Conservation (phyloP, 1,140 invertebrate species). For the Papilio xuthus region DNA sequence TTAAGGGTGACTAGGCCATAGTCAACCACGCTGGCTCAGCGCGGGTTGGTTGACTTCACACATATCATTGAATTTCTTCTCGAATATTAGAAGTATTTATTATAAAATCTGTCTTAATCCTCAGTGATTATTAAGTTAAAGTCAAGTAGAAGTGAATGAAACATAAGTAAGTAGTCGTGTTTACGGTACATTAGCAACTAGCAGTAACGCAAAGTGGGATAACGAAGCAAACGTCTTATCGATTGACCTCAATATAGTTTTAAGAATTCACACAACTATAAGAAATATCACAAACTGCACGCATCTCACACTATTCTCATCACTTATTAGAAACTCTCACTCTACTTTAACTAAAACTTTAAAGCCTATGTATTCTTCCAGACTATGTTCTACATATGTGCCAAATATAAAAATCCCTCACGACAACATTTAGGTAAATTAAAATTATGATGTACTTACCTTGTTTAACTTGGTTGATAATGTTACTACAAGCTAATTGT, state of each 20-base stretch:
- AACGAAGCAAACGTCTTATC: conserved; percentile 4
- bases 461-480: not conserved
- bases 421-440: not conserved
- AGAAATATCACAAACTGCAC: not conserved
- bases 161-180: not conserved
- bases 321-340: not conserved
- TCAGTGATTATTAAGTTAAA: not conserved
- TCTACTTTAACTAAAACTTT: not conserved
- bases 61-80: no score
- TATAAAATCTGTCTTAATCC: not conserved
- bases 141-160: not conserved
- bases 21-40: no score
- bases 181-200: not conserved
- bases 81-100: not conserved
- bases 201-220: not conserved
- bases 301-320: not conserved
- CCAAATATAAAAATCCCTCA: no score
- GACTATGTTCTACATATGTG: no score
- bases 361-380: no score
- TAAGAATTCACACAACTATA: not conserved
- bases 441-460: not conserved
- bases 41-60: no score
- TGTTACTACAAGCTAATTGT: not conserved
- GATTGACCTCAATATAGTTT: not conserved
- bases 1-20: no score